Evolutionary conservation across 1,140 invertebrate species (phyloP).

Genomic region (Brachionus koreanus): DNA sequence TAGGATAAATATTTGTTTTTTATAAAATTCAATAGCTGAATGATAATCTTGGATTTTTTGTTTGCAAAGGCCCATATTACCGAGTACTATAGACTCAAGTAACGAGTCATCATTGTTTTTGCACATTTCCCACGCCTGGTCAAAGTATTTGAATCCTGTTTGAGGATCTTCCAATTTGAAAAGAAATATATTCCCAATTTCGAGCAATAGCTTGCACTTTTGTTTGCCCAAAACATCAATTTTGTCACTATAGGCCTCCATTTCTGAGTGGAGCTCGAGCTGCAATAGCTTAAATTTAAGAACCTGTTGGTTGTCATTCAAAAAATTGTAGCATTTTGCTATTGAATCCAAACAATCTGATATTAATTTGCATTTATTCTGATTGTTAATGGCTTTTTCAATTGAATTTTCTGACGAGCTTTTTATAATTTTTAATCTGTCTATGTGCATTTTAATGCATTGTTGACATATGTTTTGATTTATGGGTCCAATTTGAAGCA

Average conservation of each 20-base stretch:
- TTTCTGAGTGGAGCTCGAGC: slow-evolving; percentile 20
- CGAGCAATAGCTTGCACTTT: slow-evolving; percentile 12
- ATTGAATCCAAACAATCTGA: slow-evolving; percentile 33
- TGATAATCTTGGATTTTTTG: slow-evolving; percentile 10
- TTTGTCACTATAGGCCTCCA: neutral
- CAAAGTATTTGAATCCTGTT: neutral
- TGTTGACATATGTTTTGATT: neutral
- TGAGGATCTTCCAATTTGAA: slow-evolving; percentile 22
- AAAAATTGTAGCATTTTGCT: neutral
- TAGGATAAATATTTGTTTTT: slow-evolving; percentile 19
- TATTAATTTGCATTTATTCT: slow-evolving; percentile 41
- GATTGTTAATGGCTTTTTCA: slow-evolving; percentile 4
- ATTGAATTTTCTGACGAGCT: slow-evolving; percentile 20
- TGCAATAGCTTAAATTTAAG: slow-evolving; percentile 34
- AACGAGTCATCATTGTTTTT: neutral
- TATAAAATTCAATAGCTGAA: neutral
- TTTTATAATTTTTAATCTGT: slow-evolving; percentile 28
- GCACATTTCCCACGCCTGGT: neutral
- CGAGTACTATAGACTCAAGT: neutral
- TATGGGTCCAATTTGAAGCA: neutral
- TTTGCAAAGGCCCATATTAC: slow-evolving; percentile 39
- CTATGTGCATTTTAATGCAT: slow-evolving; percentile 40
- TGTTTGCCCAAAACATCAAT: neutral
- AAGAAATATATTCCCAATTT: slow-evolving; percentile 32
- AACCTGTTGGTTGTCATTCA: slow-evolving; percentile 27